Conservation (phyloP, 2,113 vertebrate species). For the Prionailurus bengalensis region DNA sequence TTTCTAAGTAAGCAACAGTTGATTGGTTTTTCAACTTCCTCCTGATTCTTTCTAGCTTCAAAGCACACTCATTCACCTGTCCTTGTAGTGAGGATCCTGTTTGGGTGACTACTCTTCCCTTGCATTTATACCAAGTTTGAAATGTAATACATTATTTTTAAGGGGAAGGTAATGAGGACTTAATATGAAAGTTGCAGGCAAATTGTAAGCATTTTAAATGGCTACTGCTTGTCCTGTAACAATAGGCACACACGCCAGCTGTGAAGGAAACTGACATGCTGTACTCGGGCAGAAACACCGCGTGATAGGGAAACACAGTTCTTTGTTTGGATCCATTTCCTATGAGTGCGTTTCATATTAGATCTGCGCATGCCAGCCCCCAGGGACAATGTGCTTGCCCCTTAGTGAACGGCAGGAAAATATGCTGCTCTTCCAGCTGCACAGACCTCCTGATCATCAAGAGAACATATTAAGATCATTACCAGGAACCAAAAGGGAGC, state of each 20-base stretch:
- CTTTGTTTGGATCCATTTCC: conserved; percentile 90
- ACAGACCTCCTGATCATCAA: conserved; percentile 74
- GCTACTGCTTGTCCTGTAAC: conserved; percentile 77
- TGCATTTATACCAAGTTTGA: not conserved
- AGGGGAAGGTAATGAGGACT: conserved; percentile 57
- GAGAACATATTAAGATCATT: conserved; percentile 58
- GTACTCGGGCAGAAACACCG: conserved; percentile 86
- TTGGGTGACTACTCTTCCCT: not conserved
- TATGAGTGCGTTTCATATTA: conserved; percentile 87
- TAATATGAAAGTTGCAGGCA: conserved; percentile 75
- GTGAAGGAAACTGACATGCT: conserved; percentile 88
- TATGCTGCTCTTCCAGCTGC: conserved; percentile 83
- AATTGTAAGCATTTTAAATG: conserved; percentile 68
- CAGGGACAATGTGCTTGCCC: conserved; percentile 83
- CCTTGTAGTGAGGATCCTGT: not conserved
- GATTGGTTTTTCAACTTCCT: conserved; percentile 55
- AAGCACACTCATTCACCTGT: not conserved
- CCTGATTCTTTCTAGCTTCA: conserved; percentile 23
- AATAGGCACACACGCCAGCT: conserved; percentile 84
- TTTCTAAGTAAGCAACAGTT: conserved; percentile 58
- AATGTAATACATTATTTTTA: conserved; percentile 25
- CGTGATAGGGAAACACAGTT: conserved; percentile 85
- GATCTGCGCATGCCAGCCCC: conserved; percentile 83
- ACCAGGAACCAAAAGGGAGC: not conserved
- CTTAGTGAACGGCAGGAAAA: conserved; percentile 84